Percentiles rank a stretch among this genome's conserved stretches.
phyloP scores from a whole-genome alignment of 2,113 vertebrate genomes.

The Lophochroa leadbeateri region DNA sequence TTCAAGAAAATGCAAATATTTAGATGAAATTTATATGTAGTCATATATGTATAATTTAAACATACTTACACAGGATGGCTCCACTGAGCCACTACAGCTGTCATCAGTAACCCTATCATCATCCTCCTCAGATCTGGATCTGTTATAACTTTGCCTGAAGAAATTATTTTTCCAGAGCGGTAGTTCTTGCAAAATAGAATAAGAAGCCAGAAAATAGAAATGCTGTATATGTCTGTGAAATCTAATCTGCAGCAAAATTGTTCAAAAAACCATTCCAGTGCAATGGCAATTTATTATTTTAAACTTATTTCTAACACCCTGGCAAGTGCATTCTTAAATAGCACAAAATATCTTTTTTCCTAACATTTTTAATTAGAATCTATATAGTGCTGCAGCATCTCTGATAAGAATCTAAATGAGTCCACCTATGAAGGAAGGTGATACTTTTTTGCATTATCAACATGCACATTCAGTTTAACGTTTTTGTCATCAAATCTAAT shows the following conservation, averaged over 20 bases:
- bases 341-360: not conserved
- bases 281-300: not conserved
- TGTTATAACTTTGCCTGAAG: not conserved
- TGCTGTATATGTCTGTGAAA: not conserved
- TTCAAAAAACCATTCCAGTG: not conserved
- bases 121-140: not conserved
- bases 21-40: not conserved
- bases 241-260: not conserved
- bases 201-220: not conserved
- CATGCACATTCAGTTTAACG: not conserved
- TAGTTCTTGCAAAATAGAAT: not conserved
- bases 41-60: not conserved
- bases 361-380: not conserved
- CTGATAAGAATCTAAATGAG: not conserved
- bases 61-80: constrained; percentile 4
- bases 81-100: not conserved
- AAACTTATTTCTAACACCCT: not conserved
- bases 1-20: not conserved
- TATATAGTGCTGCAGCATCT: not conserved
- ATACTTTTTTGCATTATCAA: not conserved
- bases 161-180: not conserved
- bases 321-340: not conserved
- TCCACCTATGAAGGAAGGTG: not conserved
- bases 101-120: not conserved
- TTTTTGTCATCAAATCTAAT: not conserved